phyloP scores from a whole-genome alignment of 2,888 invertebrate genomes.

The Pedicia rivosa region DNA sequence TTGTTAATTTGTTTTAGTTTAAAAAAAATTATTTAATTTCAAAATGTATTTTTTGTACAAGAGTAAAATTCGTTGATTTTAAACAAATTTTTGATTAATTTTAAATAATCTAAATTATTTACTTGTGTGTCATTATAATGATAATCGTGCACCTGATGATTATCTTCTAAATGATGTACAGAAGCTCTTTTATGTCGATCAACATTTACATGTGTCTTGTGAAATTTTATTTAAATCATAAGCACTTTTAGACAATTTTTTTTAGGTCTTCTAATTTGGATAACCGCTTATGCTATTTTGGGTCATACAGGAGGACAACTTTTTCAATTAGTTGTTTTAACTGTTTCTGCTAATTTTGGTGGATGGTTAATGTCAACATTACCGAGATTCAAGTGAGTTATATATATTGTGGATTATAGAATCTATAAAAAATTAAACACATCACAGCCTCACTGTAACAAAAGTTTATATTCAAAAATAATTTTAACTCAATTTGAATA shows the following conservation, averaged over 20 bases:
- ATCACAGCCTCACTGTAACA: too few relatives aligned
- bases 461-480: too few relatives aligned
- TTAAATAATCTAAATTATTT: too few relatives aligned
- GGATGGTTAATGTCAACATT: conserved; percentile 69
- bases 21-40: not conserved
- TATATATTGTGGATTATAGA: too few relatives aligned
- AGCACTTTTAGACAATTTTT: conserved; percentile 28
- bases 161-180: conserved; percentile 23
- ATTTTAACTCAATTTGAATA: too few relatives aligned
- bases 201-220: not conserved
- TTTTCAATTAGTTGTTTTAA: conserved; percentile 57
- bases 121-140: conserved; percentile 2
- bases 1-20: too few relatives aligned
- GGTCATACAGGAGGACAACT: conserved; percentile 67
- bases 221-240: conserved; percentile 24
- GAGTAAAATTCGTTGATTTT: not conserved
- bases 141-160: not conserved
- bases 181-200: conserved; percentile 20
- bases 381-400: too few relatives aligned
- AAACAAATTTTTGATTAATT: too few relatives aligned
- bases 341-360: conserved; percentile 63
- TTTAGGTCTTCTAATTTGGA: conserved; percentile 54
- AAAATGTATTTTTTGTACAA: not conserved
- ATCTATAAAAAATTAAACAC: too few relatives aligned
- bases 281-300: conserved; percentile 57